Conservation (phyloP, 2,888 invertebrate species). For the Limulus polyphemus region DNA sequence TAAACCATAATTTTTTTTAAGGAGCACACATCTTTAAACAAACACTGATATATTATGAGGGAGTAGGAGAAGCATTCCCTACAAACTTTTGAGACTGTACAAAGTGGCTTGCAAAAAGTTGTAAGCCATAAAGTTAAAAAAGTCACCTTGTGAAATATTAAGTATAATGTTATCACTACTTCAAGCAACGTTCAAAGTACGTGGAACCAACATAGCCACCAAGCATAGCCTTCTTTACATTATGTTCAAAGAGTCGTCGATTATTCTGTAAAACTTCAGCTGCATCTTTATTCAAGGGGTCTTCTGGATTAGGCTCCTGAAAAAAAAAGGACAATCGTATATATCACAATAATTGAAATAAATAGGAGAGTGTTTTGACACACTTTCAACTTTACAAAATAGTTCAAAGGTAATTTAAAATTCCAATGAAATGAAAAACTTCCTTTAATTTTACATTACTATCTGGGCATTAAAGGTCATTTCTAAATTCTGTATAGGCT, state of each 20-base stretch:
- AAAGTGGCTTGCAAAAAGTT: too few relatives aligned
- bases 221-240: constrained; percentile 49
- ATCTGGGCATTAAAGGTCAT: neutral
- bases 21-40: too few relatives aligned
- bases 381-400: neutral
- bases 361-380: neutral
- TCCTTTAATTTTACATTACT: constrained; percentile 3
- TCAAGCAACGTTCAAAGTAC: constrained; percentile 91
- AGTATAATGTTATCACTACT: constrained; percentile 43
- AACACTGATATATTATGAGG: too few relatives aligned
- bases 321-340: constrained; percentile 23
- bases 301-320: constrained; percentile 95
- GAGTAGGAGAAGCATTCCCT: too few relatives aligned
- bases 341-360: constrained; percentile 1
- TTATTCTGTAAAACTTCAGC: constrained; percentile 92
- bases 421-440: neutral
- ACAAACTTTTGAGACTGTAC: too few relatives aligned
- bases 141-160: too few relatives aligned
- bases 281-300: constrained; percentile 94
- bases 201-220: constrained; percentile 88
- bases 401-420: too few relatives aligned
- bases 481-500: too few relatives aligned
- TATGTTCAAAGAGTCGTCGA: constrained; percentile 81
- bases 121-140: too few relatives aligned
- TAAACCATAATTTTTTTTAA: too few relatives aligned